These are phyloP conservation scores for Physeter macrocephalus DNA, from an alignment of 2,113 vertebrate genomes.

Conservation along the genomic window DNA sequence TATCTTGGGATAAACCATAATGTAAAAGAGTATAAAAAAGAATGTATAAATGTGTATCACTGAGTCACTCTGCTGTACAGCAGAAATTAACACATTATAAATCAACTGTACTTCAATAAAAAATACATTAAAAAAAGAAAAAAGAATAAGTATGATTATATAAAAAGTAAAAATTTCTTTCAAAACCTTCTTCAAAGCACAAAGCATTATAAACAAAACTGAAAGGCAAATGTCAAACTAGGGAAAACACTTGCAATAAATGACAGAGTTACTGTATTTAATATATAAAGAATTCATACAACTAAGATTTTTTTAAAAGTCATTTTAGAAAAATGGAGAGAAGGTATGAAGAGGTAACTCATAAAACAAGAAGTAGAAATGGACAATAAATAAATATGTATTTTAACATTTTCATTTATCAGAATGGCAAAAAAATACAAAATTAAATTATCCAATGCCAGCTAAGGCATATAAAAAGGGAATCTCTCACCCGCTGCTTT, in stretches of 20 bases:
- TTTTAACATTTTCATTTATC: not conserved
- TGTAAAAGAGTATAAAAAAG: not conserved
- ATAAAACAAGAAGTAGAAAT: not conserved
- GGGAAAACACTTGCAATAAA: not conserved
- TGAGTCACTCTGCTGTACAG: not conserved
- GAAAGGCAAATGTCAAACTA: not conserved
- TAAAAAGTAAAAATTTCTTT: not conserved
- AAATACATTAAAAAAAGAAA: not conserved
- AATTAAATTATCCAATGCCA: not conserved
- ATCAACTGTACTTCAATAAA: not conserved
- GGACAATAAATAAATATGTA: not conserved
- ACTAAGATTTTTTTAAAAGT: not conserved
- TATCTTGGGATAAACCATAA: not conserved
- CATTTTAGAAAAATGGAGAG: not conserved
- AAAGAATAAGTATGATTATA: not conserved
- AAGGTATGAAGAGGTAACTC: not conserved
- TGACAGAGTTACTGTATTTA: not conserved
- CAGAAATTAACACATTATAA: not conserved
- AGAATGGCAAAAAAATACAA: not conserved
- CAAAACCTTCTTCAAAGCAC: not conserved
- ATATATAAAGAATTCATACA: not conserved
- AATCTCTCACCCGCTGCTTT: not conserved
- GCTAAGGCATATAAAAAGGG: not conserved
- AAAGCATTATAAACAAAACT: constrained; percentile 7
- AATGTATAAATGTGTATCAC: not conserved